A percentile compares a stretch with the other conserved stretches of the same genome.
phyloP scores from a whole-genome alignment of 2,113 vertebrate genomes.

The Macrotis lagotis region DNA sequence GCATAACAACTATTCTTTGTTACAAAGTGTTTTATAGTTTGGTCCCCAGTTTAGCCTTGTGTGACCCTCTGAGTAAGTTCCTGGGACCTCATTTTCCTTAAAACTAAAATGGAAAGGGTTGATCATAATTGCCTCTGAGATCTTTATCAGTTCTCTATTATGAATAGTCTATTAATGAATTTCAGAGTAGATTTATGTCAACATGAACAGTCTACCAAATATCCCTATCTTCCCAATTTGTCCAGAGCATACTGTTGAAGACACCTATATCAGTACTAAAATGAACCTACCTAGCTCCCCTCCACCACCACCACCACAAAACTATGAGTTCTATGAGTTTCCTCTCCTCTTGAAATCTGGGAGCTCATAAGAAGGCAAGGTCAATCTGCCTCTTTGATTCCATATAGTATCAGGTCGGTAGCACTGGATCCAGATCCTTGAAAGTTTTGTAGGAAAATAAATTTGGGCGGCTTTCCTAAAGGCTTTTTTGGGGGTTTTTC shows the following conservation, averaged over 20 bases:
- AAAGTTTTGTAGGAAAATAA: constrained; percentile 55
- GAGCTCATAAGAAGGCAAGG: neutral
- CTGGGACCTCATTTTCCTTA: neutral
- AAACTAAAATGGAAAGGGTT: neutral
- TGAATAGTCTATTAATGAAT: neutral
- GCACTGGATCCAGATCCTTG: constrained; percentile 50
- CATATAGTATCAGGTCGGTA: constrained; percentile 51
- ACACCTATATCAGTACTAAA: neutral
- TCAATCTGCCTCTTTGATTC: constrained; percentile 41
- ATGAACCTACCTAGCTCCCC: neutral
- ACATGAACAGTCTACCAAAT: neutral
- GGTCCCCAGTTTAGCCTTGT: neutral
- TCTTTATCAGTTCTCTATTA: neutral
- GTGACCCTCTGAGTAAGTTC: neutral
- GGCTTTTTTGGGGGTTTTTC: neutral
- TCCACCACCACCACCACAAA: neutral
- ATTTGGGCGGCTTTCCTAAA: constrained; percentile 9
- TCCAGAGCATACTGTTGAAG: neutral
- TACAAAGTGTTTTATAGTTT: neutral
- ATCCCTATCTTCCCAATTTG: neutral
- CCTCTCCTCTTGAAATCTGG: neutral
- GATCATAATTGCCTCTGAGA: neutral
- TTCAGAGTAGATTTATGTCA: neutral
- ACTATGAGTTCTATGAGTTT: neutral
- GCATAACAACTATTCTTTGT: neutral